Percentiles rank a stretch among this genome's conserved stretches.
Evolutionary conservation across 2,113 vertebrate genomes (phyloP).

Genomic region (Plecotus auritus): DNA sequence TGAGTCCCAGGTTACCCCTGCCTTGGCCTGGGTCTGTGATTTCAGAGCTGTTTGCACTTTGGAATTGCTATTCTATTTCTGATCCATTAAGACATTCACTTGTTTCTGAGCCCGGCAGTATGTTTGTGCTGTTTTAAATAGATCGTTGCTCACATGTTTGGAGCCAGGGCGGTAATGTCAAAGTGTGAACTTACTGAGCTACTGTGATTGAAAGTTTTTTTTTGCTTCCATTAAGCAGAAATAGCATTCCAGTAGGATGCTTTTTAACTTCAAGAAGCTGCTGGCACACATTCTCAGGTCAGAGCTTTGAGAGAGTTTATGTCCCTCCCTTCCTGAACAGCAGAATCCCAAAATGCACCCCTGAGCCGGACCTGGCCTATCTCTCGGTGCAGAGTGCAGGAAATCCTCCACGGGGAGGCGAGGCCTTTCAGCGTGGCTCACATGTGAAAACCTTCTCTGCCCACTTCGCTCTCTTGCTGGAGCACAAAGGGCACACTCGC

Average conservation of each 20-base stretch:
- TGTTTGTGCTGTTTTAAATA: conserved; percentile 41
- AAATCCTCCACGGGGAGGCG: background rate
- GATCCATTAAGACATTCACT: background rate
- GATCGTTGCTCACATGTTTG: background rate
- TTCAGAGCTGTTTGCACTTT: background rate
- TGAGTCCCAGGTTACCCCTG: background rate
- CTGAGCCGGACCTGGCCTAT: background rate
- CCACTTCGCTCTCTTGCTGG: background rate
- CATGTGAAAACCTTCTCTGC: background rate
- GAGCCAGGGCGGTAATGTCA: background rate
- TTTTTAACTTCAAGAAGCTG: background rate
- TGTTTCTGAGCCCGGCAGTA: background rate
- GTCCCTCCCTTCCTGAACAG: background rate
- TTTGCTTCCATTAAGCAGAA: conserved; percentile 3
- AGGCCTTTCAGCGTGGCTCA: background rate
- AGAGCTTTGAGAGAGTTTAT: background rate
- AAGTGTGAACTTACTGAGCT: background rate
- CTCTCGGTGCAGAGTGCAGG: background rate
- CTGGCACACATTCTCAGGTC: background rate
- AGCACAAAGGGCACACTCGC: background rate
- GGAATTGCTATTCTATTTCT: background rate
- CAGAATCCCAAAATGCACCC: background rate
- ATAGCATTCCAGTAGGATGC: background rate
- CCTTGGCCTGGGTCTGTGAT: background rate
- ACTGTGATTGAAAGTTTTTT: conserved; percentile 4